phyloP scores from a whole-genome alignment of 1,140 invertebrate species.

The Limonius californicus region DNA sequence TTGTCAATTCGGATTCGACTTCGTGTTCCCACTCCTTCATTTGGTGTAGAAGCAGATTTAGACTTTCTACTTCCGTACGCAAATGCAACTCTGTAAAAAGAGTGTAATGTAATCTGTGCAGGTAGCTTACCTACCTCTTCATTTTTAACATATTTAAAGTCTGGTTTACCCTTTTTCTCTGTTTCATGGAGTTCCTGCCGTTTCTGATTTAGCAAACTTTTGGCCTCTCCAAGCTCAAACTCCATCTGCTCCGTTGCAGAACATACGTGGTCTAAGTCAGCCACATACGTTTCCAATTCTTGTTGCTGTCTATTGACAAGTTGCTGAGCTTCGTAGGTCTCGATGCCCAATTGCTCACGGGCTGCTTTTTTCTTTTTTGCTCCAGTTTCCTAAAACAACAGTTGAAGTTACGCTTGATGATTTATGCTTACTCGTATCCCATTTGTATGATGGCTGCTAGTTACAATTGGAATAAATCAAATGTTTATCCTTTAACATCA shows the following conservation, averaged over 20 bases:
- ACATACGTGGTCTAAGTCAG: constrained; percentile 33
- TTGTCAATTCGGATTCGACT: constrained; percentile 51
- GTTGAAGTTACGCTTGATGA: too few species aligned
- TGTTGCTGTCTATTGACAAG: constrained; percentile 37
- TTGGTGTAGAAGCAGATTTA: constrained; percentile 50
- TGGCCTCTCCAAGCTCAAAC: constrained; percentile 30
- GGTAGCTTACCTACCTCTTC: too few species aligned
- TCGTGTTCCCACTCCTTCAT: constrained; percentile 53
- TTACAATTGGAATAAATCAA: too few species aligned
- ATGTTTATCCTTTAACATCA: too few species aligned
- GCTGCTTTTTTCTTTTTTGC: constrained; percentile 34
- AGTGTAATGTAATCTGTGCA: neutral
- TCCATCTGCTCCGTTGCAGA: constrained; percentile 37
- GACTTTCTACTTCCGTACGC: constrained; percentile 50
- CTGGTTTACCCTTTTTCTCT: constrained; percentile 31
- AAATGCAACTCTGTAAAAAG: constrained; percentile 48
- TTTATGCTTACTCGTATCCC: too few species aligned
- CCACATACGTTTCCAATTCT: constrained; percentile 30
- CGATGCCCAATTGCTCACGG: constrained; percentile 37
- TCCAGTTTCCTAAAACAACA: constrained; percentile 31
- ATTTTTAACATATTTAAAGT: neutral
- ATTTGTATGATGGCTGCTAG: too few species aligned
- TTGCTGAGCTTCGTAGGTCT: constrained; percentile 41
- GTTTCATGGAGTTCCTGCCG: constrained; percentile 27
- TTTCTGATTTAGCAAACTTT: constrained; percentile 29